Evolutionary conservation across 2,113 vertebrate genomes (phyloP).

Genomic region (Hemichromis elongatus): DNA sequence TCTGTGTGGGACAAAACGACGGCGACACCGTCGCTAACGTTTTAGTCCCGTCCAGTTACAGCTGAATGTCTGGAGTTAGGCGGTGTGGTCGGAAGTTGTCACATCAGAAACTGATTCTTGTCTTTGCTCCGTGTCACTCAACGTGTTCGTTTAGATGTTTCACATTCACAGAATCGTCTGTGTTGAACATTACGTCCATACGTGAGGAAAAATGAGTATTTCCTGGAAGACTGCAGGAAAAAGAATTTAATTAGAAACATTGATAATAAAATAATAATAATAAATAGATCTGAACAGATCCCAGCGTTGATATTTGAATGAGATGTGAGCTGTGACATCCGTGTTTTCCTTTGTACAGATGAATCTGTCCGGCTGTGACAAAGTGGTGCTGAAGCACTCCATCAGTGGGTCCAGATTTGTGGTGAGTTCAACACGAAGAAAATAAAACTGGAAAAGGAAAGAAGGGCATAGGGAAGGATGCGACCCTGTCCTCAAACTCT

Average conservation of each 20-base stretch:
- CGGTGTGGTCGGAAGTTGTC: background rate
- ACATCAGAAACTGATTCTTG: background rate
- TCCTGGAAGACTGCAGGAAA: background rate
- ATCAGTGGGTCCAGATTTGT: conserved; percentile 87
- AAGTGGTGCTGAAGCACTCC: conserved; percentile 77
- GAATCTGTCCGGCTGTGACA: conserved; percentile 85
- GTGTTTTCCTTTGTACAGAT: conserved; percentile 63
- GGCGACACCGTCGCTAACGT: no score
- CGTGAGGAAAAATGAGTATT: background rate
- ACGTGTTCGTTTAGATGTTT: background rate
- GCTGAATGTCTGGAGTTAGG: background rate
- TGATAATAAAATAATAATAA: background rate
- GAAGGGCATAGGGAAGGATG: background rate
- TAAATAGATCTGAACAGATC: background rate
- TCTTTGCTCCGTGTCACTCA: background rate
- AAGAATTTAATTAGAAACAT: background rate
- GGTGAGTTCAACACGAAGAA: conserved; percentile 74
- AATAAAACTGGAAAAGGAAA: background rate
- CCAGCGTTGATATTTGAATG: background rate
- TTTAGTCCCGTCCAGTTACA: background rate
- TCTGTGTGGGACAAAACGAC: background rate
- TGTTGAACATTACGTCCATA: background rate
- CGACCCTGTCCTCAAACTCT: background rate
- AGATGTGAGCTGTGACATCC: background rate
- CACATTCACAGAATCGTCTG: background rate